A percentile compares a stretch with the other conserved stretches of the same genome.
Conservation (phyloP, 2,113 vertebrate genomes). For the Solea senegalensis region DNA sequence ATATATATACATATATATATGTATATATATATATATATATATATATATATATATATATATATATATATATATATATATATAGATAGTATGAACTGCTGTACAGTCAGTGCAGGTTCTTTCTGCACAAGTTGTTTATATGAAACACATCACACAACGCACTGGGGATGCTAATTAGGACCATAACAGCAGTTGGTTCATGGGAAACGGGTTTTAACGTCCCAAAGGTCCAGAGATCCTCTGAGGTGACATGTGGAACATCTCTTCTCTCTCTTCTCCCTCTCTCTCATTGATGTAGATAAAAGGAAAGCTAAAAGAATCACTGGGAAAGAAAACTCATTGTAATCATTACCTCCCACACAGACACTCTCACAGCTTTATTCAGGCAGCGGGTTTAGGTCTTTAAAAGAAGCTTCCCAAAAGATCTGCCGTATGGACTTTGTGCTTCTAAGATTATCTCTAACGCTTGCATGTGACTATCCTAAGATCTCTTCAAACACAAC, state of each 20-base stretch:
- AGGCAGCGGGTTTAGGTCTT: too few species aligned
- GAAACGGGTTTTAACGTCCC: slow-evolving; percentile 26
- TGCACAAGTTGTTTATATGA: slow-evolving; percentile 1
- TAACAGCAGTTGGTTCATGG: slow-evolving; percentile 22
- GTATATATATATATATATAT: too few species aligned
- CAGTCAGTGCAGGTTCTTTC: background rate
- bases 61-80: too few species aligned
- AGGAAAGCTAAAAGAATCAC: slow-evolving; percentile 7
- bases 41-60: too few species aligned
- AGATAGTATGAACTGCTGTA: background rate
- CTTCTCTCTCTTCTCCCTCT: background rate
- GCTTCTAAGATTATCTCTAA: too few species aligned
- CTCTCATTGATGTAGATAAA: slow-evolving; percentile 26
- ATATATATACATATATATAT: too few species aligned
- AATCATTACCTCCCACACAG: slow-evolving; percentile 43
- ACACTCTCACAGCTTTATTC: background rate
- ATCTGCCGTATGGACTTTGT: too few species aligned
- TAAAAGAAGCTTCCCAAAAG: too few species aligned
- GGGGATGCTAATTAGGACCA: slow-evolving; percentile 10
- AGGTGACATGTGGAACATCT: slow-evolving; percentile 51
- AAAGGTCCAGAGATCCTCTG: slow-evolving; percentile 53
- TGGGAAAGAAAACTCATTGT: slow-evolving; percentile 48
- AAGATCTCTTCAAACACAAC: too few species aligned
- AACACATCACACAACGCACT: slow-evolving; percentile 13
- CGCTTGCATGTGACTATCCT: too few species aligned